Evolutionary conservation across 1,140 invertebrate genomes (phyloP).

Genomic region (Drosophila bipectinata): DNA sequence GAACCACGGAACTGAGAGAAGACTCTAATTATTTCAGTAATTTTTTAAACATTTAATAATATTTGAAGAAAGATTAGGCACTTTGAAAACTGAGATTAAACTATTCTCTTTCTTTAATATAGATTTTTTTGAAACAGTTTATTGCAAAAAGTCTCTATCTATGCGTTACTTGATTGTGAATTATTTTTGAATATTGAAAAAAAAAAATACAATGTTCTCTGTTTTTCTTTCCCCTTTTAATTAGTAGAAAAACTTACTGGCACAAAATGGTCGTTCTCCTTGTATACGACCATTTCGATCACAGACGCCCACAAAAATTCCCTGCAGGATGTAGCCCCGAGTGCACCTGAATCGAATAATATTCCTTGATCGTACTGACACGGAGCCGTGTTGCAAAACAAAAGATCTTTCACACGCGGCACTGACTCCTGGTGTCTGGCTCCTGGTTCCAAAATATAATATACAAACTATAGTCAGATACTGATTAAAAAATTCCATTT

Average conservation of each 20-base stretch:
- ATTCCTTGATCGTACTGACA: not conserved
- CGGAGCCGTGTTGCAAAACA: slow-evolving; percentile 12
- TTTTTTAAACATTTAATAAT: too few relatives aligned
- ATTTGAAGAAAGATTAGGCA: too few relatives aligned
- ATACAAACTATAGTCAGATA: not conserved
- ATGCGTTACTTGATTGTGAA: too few relatives aligned
- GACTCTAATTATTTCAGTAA: too few relatives aligned
- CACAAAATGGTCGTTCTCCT: slow-evolving; percentile 56
- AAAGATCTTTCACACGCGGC: slow-evolving; percentile 19
- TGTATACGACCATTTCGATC: slow-evolving; percentile 9
- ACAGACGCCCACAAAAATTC: slow-evolving; percentile 1
- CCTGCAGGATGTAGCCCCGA: slow-evolving; percentile 17
- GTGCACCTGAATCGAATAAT: slow-evolving; percentile 35
- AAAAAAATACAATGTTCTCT: too few relatives aligned
- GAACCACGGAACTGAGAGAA: not conserved
- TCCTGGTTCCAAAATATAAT: not conserved
- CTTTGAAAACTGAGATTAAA: too few relatives aligned
- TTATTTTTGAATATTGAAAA: too few relatives aligned
- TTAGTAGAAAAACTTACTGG: slow-evolving; percentile 46
- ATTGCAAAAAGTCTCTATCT: too few relatives aligned
- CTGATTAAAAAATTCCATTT: slow-evolving; percentile 12
- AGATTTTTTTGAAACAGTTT: too few relatives aligned
- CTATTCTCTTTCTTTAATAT: too few relatives aligned
- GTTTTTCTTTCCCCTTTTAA: too few relatives aligned
- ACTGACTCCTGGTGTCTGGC: not conserved